phyloP scores from a whole-genome alignment of 2,888 invertebrate genomes.

The Eupithecia exiguata region DNA sequence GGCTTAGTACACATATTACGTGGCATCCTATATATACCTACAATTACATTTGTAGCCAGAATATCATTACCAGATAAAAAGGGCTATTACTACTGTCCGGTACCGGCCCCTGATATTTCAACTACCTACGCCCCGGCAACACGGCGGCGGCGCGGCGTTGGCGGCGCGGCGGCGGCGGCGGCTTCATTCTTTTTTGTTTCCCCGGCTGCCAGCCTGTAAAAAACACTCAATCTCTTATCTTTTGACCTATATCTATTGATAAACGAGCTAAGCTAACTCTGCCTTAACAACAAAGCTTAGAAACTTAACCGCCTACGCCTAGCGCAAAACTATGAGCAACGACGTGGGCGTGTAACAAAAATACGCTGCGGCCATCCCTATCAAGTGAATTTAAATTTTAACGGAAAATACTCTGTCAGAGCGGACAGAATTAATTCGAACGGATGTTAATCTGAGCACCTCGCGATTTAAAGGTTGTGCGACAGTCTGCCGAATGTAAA shows the following conservation, averaged over 20 bases:
- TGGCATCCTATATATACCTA: too few relatives aligned
- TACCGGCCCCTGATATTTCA: too few relatives aligned
- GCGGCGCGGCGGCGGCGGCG: too few relatives aligned
- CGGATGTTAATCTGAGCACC: conserved; percentile 63
- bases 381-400: conserved; percentile 49
- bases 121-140: too few relatives aligned
- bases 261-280: neutral
- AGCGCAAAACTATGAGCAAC: neutral
- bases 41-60: too few relatives aligned
- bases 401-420: conserved; percentile 50
- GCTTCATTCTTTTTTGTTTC: neutral
- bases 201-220: neutral
- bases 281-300: neutral
- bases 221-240: neutral
- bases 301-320: neutral
- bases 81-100: too few relatives aligned
- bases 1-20: too few relatives aligned
- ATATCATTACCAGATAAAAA: too few relatives aligned
- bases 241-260: neutral
- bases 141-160: neutral
- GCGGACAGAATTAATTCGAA: conserved; percentile 62
- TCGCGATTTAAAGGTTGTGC: conserved; percentile 53
- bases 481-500: conserved; percentile 49
- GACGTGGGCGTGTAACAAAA: neutral
- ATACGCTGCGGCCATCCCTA: conserved; percentile 37